phyloP scores from a whole-genome alignment of 2,888 invertebrate species.

The Cactoblastis cactorum region DNA sequence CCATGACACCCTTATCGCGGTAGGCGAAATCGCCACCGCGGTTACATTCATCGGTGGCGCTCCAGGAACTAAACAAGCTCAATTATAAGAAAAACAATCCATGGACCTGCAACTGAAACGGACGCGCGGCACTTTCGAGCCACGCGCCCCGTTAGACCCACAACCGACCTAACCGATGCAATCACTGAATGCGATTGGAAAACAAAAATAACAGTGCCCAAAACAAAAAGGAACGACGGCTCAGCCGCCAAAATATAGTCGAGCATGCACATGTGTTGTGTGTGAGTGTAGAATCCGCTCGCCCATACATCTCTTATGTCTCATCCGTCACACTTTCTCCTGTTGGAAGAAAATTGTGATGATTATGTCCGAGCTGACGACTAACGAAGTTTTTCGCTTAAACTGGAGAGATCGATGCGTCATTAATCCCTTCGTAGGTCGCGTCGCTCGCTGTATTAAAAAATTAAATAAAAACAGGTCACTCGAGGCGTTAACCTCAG shows the following conservation, averaged over 20 bases:
- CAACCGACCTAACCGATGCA: slow-evolving; percentile 60
- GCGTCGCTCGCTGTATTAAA: slow-evolving; percentile 42
- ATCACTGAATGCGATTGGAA: slow-evolving; percentile 78
- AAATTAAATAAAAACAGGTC: slow-evolving; percentile 38
- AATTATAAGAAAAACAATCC: slow-evolving; percentile 37
- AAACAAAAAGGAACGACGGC: slow-evolving; percentile 50
- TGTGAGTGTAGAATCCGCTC: slow-evolving; percentile 66
- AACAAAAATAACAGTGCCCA: slow-evolving; percentile 59
- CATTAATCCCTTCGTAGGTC: slow-evolving; percentile 28
- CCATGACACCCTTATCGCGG: slow-evolving; percentile 94
- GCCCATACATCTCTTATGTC: slow-evolving; percentile 66
- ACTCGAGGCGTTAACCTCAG: slow-evolving; percentile 47
- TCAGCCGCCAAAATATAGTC: slow-evolving; percentile 42
- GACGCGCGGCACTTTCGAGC: slow-evolving; percentile 26
- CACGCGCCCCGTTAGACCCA: slow-evolving; percentile 39
- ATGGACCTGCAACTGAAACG: slow-evolving; percentile 54
- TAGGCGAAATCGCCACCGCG: slow-evolving; percentile 92
- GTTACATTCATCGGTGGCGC: slow-evolving; percentile 97
- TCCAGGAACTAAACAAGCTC: slow-evolving; percentile 90
- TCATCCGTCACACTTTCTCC: slow-evolving; percentile 63
- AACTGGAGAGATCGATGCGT: slow-evolving; percentile 18
- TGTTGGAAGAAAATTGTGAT: slow-evolving; percentile 58
- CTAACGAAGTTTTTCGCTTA: slow-evolving; percentile 21
- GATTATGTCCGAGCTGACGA: slow-evolving; percentile 46
- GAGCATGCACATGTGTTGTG: slow-evolving; percentile 59